Base-by-base conservation (phyloP, 2,888 invertebrate species). In the Ligdia adustata region DNA sequence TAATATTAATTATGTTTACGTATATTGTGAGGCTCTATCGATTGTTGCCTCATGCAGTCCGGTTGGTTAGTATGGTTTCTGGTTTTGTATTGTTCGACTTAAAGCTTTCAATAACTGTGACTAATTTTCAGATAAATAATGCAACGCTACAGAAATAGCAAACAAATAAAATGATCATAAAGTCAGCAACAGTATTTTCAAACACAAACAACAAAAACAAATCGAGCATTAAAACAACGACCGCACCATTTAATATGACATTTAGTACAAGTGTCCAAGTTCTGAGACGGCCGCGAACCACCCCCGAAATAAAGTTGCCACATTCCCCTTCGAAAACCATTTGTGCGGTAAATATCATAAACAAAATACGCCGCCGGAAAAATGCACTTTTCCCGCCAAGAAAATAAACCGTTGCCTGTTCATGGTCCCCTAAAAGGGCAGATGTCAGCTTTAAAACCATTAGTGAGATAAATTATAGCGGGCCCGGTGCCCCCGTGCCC, bases 361-460 rank as follows among this genome's bases (percentile, higher is more conserved):
- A 58, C 56, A 58, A 56, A 50, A 50, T 50, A 43, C 28, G 50
- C 18, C 15, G 31, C 42, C 44, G 29, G 55, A 52, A 58, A 55
- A 63, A 64, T 67, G 70, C 66, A 66, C 68, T 67, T 66, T 66
- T 57, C 55, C 56, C 51, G 45, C 51, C 12, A 52, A 52, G 52
- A 55, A 60, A 67, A 66, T 67, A 69, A 64, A 65, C 60, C 54
- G 60, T 38, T 29, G 54, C 52, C 49, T 29, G 62, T 63, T 64
- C 68, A 66, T 65, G 72, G 52, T 69, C 62, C 64, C 74, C 75
- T 74, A 69, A 77, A 78, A 82, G 80, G 80, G 79, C 79, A 80
- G 79, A 82, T 75, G 83, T 82, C 82, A 78, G 80, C 75, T 81
- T 79, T 82, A 76, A 81, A 84, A 77, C 83, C 83, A 83, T 85